Base-by-base conservation (phyloP, 1,140 invertebrate genomes). In the Bombus consobrinus region DNA sequence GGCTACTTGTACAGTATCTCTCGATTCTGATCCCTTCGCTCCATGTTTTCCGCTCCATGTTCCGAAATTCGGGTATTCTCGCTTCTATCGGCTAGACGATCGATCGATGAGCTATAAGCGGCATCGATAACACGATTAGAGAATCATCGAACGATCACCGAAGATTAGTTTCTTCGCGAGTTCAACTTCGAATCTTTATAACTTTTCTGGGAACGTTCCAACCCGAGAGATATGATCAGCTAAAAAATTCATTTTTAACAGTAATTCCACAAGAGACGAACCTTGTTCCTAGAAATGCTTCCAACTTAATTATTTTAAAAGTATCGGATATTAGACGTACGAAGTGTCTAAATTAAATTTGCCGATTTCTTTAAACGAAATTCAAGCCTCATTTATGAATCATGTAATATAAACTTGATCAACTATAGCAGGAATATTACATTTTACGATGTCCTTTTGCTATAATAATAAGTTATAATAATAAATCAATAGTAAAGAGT, bases 1-100 rank as follows among this genome's bases (percentile, higher is more conserved):
- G 85, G 53, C 83, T 39, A 74, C 78, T 75, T 59, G 13, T 10
- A n/a, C 47, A 53, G 59, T 62, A 62, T n/a, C 59, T 53, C 59
- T 47, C 22, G 47, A 41, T 43, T 75, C 71, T 28, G 25, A 41
- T 41, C 37, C 39, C 18, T 28, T 18, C 28, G 25, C 12, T 5
- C 22, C 10, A 5, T 43, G 18, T 22, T 53, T 22, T 43, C 59
- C 12, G 13, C n/a, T 37, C 43, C 8, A 6, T 25, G 73, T 25
- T 3, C 43, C 47, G 22, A 22, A 39, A 43, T 43, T n/a, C 28
- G 9, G 37, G 5, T 47, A 47, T 71, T n/a, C 34, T 71, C 64
- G 12, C 32, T 22, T 25, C 0, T 4, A n/a, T 0, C 2, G 18
- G 64, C 4, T 28, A 13, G 8, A 13, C 22, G 41, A 34, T 53